Conservation (phyloP, 2,113 vertebrate genomes). For the Plotosus lineatus region DNA sequence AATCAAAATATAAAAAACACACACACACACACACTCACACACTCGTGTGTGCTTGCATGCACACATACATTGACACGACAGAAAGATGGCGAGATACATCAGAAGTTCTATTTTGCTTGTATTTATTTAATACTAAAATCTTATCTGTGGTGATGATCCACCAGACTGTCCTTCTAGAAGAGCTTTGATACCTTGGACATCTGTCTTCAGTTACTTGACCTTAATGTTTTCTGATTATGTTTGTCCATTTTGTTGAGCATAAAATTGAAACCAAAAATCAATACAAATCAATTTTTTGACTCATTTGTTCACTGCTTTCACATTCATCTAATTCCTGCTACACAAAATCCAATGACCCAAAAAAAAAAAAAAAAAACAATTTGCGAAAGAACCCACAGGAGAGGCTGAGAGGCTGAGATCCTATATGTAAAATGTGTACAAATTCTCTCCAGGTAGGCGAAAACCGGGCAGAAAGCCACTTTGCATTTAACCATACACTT, state of each 20-base stretch:
- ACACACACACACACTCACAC: no score
- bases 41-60: no score
- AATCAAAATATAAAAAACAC: no score
- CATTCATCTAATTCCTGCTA: not conserved
- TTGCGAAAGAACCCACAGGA: not conserved
- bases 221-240: not conserved
- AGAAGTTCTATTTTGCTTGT: no score
- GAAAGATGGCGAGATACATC: no score
- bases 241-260: not conserved
- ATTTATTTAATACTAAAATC: no score
- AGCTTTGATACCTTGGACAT: no score
- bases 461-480: not conserved
- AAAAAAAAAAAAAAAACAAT: not conserved
- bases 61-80: no score
- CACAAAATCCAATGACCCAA: not conserved
- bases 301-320: not conserved
- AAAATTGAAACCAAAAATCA: not conserved
- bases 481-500: no score
- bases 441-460: not conserved
- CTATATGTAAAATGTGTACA: not conserved
- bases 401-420: not conserved
- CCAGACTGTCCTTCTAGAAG: not conserved
- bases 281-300: not conserved
- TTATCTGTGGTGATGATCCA: not conserved
- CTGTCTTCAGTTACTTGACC: not conserved